These are phyloP conservation scores for Tillus elongatus DNA, from an alignment of 2,888 invertebrate genomes.

Conservation along the genomic window DNA sequence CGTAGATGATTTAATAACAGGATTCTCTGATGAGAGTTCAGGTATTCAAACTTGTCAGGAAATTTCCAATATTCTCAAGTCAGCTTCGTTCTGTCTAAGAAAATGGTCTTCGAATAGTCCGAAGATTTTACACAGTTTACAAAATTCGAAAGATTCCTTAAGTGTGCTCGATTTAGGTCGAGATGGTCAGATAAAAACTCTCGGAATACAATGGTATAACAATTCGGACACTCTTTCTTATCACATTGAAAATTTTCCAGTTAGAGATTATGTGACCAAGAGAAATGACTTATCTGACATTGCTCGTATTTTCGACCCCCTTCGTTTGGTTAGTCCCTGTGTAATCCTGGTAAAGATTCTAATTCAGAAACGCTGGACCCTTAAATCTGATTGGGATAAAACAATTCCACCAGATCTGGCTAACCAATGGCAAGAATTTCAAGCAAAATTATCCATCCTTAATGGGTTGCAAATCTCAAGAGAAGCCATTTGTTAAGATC, in stretches of 20 bases:
- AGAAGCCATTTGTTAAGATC: background rate
- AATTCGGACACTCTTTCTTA: background rate
- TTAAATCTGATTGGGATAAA: slow-evolving; percentile 1
- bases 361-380: slow-evolving; percentile 2
- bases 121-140: background rate
- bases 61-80: background rate
- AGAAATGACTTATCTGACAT: background rate
- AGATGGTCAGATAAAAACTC: slow-evolving; percentile 1
- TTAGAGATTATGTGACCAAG: background rate
- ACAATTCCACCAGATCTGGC: background rate
- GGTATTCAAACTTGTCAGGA: background rate
- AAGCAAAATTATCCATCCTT: background rate
- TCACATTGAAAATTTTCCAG: background rate
- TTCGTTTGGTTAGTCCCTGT: background rate
- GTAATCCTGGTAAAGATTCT: background rate
- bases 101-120: background rate
- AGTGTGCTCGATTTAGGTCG: slow-evolving; percentile 4
- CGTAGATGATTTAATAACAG: slow-evolving; percentile 5
- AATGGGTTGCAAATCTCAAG: slow-evolving; percentile 5
- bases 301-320: background rate
- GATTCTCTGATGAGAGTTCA: background rate
- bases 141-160: background rate
- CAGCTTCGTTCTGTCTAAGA: background rate
- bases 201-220: slow-evolving; percentile 4
- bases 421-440: slow-evolving; percentile 6